Conservation (phyloP, 2,888 invertebrate species). For the Sarcophaga variegata region DNA sequence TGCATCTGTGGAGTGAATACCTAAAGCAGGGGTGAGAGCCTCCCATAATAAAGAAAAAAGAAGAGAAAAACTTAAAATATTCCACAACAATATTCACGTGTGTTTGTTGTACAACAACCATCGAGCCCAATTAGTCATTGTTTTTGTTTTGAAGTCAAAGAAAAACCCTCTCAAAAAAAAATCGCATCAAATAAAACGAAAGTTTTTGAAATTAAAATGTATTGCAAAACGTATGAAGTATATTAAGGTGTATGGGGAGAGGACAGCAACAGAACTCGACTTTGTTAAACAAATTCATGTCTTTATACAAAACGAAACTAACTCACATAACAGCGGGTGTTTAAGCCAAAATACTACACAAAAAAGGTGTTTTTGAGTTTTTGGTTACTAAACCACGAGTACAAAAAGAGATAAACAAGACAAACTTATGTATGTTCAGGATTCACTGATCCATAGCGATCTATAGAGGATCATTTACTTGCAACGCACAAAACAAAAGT, state of each 20-base stretch:
- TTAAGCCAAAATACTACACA: conserved; percentile 4
- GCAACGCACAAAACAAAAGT: neutral
- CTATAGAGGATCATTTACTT: conserved; percentile 29
- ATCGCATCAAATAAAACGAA: neutral
- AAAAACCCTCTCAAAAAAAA: neutral
- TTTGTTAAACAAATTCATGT: conserved; percentile 45
- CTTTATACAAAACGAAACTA: conserved; percentile 50
- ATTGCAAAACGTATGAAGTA: neutral
- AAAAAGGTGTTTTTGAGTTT: conserved; percentile 58
- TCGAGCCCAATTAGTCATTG: neutral
- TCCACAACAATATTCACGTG: neutral
- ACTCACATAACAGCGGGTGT: conserved; percentile 57
- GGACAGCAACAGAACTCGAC: neutral
- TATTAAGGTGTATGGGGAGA: neutral
- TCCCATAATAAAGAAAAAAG: neutral
- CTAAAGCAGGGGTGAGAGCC: conserved; percentile 14
- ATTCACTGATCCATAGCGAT: conserved; percentile 54
- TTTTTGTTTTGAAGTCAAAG: neutral
- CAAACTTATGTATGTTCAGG: conserved; percentile 9
- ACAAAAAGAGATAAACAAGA: conserved; percentile 9
- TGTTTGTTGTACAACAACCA: conserved; percentile 16
- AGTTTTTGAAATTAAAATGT: neutral
- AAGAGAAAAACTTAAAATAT: conserved; percentile 15
- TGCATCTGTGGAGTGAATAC: neutral
- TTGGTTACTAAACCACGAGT: conserved; percentile 36